Evolutionary conservation across 2,888 invertebrate species (phyloP).

Genomic region (Diplazon laetatorius): DNA sequence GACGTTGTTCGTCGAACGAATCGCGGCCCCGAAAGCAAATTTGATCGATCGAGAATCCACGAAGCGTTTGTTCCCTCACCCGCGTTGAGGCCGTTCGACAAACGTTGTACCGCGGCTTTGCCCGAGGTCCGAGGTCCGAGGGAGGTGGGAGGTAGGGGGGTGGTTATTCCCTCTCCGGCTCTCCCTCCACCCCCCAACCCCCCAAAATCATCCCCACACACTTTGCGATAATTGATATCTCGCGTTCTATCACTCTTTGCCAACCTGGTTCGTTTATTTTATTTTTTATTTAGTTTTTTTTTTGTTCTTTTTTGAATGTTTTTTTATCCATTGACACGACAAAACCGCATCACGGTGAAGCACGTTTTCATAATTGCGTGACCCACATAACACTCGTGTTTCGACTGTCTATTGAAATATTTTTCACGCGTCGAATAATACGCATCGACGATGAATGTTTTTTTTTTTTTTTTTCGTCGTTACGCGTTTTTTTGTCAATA

Average conservation of each 20-base stretch:
- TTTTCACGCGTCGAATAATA: slow-evolving; percentile 9
- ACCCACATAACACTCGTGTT: slow-evolving; percentile 24
- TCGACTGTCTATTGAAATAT: slow-evolving; percentile 27
- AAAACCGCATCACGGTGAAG: background rate
- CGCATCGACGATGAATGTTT: no score
- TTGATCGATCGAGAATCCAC: slow-evolving; percentile 55
- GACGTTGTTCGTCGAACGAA: slow-evolving; percentile 24
- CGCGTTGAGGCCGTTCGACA: slow-evolving; percentile 15
- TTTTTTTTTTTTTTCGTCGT: no score
- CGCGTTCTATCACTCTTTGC: background rate
- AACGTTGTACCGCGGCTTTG: slow-evolving; percentile 24
- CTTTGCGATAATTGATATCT: slow-evolving; percentile 48
- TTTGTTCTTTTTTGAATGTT: no score
- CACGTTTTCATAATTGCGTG: slow-evolving; percentile 27
- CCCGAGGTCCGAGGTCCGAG: no score
- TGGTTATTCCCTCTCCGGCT: background rate
- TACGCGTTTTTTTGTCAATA: no score
- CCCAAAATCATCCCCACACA: slow-evolving; percentile 7
- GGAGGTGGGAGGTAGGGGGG: no score
- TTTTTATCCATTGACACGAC: slow-evolving; percentile 1
- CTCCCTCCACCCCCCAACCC: background rate
- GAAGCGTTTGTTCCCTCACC: slow-evolving; percentile 34
- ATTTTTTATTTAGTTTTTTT: no score
- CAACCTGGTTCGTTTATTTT: slow-evolving; percentile 3
- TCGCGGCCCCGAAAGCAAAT: slow-evolving; percentile 39